Evolutionary conservation across 1,140 invertebrate species (phyloP), one percentile per base, ranked within the genome.

Genomic region (Trigoniulus corallinus): DNA sequence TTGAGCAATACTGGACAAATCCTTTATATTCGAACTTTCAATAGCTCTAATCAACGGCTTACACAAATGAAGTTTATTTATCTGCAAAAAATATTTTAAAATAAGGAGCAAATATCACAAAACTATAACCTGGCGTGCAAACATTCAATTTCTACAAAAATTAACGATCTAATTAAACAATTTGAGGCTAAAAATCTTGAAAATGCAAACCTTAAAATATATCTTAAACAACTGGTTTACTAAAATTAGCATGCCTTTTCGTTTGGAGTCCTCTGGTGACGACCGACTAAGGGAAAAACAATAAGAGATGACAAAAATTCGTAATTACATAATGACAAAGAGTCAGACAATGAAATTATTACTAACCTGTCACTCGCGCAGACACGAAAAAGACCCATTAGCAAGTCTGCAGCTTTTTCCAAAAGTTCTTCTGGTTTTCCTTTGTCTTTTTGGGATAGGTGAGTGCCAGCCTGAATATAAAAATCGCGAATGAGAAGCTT

Each of bases 161-260:
- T n/a, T n/a, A n/a, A n/a, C n/a, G n/a, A n/a, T n/a, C n/a, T n/a
- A n/a, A n/a, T n/a, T n/a, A n/a, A n/a, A n/a, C n/a, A n/a, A n/a
- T n/a, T n/a, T n/a, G n/a, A n/a, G n/a, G n/a, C n/a, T n/a, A n/a
- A n/a, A n/a, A n/a, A n/a, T n/a, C n/a, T n/a, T n/a, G n/a, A n/a
- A n/a, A n/a, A n/a, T n/a, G n/a, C n/a, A n/a, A 53, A 96, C 95
- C 56, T 82, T 77, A 63, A 97, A 98, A 66, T 98, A 98, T 2
- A 98, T 87, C 72, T 97, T 97, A 51, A 98, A 85, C 12, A 98
- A 71, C 65, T 98, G 93, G 71, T 98, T 98, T 0, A 96, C 88
- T 39, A 98, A 69, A 58, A 82, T 82, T 57, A 98, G 68, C 88
- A 98, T 97, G 53, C 92, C 93, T 74, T 89, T 81, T 61, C 88